phyloP scores from a whole-genome alignment of 1,140 invertebrate genomes.

The Pseudomyrmex sp. region DNA sequence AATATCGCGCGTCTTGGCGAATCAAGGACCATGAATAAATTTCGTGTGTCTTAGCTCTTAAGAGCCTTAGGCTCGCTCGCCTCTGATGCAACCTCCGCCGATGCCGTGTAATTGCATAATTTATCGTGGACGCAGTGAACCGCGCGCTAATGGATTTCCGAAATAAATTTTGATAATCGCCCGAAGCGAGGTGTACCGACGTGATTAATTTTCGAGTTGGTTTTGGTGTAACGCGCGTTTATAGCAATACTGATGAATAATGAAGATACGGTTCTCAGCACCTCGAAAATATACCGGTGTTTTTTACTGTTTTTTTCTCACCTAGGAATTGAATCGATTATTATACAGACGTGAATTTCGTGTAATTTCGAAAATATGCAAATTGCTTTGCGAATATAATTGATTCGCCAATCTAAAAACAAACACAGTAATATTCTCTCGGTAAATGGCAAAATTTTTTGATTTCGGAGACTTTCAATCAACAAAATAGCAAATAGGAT shows the following conservation, averaged over 20 bases:
- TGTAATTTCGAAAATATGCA: background rate
- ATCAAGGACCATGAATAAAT: constrained; percentile 56
- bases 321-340: too few relatives aligned
- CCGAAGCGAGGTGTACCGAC: constrained; percentile 23
- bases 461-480: too few relatives aligned
- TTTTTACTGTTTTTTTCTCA: background rate
- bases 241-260: constrained; percentile 13
- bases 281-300: background rate
- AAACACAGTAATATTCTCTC: too few relatives aligned
- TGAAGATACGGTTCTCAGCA: background rate
- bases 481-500: too few relatives aligned
- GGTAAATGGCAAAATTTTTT: too few relatives aligned
- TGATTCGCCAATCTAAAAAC: too few relatives aligned
- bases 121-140: constrained; percentile 61
- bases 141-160: constrained; percentile 66
- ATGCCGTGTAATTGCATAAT: constrained; percentile 66
- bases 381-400: too few relatives aligned
- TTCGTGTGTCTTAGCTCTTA: constrained; percentile 49
- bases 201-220: constrained; percentile 45
- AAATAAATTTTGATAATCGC: constrained; percentile 68
- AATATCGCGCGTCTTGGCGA: constrained; percentile 22
- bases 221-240: background rate
- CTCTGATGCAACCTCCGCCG: constrained; percentile 33
- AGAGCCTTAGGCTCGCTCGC: constrained; percentile 65
- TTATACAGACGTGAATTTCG: constrained; percentile 3